These are phyloP conservation scores for Nemotelus nigrinus DNA, from an alignment of 2,888 invertebrate species.

Conservation along the genomic window DNA sequence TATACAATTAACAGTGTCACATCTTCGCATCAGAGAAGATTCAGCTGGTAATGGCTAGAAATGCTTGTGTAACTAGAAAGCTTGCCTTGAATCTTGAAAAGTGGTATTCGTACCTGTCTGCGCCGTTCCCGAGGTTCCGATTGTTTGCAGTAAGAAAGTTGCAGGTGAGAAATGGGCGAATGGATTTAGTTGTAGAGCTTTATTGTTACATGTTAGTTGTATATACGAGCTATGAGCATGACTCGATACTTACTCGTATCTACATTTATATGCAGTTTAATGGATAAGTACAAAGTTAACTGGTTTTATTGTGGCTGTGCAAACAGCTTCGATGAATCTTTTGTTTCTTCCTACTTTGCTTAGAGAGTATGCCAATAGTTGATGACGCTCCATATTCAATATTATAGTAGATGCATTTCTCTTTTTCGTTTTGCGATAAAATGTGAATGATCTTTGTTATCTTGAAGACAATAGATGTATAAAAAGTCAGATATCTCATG, in stretches of 20 bases:
- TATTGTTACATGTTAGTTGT: no score
- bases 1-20: not conserved
- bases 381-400: no score
- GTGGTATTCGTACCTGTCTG: slow-evolving; percentile 33
- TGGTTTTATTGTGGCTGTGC: slow-evolving; percentile 10
- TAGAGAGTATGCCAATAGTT: no score
- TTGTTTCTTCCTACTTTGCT: no score
- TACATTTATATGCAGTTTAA: no score
- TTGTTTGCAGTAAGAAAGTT: slow-evolving; percentile 36
- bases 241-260: no score
- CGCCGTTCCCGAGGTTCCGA: slow-evolving; percentile 39
- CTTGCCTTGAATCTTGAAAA: slow-evolving; percentile 40
- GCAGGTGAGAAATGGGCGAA: slow-evolving; percentile 28
- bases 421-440: not conserved
- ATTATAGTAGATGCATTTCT: slow-evolving; percentile 11
- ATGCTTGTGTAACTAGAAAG: slow-evolving; percentile 42
- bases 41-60: slow-evolving; percentile 3
- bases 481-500: no score
- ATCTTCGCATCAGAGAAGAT: slow-evolving; percentile 3
- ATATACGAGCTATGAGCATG: no score
- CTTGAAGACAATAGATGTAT: no score
- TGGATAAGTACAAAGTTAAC: not conserved
- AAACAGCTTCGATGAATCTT: not conserved
- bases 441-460: no score
- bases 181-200: not conserved